phyloP scores from a whole-genome alignment of 2,113 vertebrate species.

The Riparia riparia region DNA sequence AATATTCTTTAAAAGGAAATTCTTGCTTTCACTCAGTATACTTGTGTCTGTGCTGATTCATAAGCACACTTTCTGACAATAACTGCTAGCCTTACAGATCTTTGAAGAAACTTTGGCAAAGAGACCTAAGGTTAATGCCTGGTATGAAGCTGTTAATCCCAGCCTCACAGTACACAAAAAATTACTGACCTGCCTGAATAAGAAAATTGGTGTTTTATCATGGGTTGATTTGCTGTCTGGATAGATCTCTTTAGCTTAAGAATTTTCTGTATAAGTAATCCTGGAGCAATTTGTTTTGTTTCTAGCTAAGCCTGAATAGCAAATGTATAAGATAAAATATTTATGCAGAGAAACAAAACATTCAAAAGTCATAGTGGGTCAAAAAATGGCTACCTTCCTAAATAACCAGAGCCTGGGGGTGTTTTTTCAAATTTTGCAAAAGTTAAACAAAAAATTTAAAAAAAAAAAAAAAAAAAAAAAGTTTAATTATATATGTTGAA shows the following conservation, averaged over 20 bases:
- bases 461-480: neutral
- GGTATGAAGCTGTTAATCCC: neutral
- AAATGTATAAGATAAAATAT: neutral
- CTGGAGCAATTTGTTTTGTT: neutral
- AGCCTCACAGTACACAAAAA: neutral
- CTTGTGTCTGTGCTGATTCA: neutral
- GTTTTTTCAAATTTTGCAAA: neutral
- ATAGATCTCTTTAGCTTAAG: neutral
- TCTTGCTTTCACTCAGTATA: neutral
- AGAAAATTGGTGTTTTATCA: constrained; percentile 41
- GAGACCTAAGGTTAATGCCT: neutral
- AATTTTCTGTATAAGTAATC: constrained; percentile 15
- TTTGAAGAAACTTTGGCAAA: neutral
- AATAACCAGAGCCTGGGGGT: neutral
- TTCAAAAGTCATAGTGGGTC: neutral
- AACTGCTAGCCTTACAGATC: neutral
- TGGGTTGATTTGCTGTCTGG: neutral
- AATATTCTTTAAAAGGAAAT: neutral
- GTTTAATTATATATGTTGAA: neutral
- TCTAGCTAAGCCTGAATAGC: neutral
- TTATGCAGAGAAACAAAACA: neutral
- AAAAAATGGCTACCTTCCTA: neutral
- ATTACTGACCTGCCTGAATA: neutral
- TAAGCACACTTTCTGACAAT: neutral
- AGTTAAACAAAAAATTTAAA: too few relatives aligned